A percentile compares a stretch with the other conserved stretches of the same genome.
Conservation (phyloP, 2,113 vertebrate genomes). For the Ammospiza nelsoni region DNA sequence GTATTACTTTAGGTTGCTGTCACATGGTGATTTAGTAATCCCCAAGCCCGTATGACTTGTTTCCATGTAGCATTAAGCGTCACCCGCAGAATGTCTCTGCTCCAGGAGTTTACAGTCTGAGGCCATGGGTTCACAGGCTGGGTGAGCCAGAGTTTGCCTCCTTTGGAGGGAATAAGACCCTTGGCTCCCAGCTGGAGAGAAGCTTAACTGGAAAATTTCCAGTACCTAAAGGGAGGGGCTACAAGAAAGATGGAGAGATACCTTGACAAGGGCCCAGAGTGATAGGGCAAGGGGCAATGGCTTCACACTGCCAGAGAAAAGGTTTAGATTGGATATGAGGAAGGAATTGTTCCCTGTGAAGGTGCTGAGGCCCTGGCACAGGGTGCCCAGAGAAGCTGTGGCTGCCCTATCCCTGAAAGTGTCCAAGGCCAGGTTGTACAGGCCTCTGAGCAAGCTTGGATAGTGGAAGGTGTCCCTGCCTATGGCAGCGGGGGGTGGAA, state of each 20-base stretch:
- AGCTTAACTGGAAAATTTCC: not conserved
- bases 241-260: not conserved
- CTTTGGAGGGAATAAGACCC: not conserved
- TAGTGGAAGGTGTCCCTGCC: not conserved
- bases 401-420: not conserved
- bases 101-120: not conserved
- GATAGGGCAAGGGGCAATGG: not conserved
- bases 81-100: not conserved
- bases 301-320: not conserved
- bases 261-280: not conserved
- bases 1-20: not conserved
- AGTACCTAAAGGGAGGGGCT: not conserved
- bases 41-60: not conserved
- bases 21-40: not conserved
- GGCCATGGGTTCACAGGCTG: not conserved
- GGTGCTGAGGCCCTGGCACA: not conserved
- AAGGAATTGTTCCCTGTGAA: not conserved
- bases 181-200: not conserved
- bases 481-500: too few relatives aligned
- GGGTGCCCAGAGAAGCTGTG: not conserved
- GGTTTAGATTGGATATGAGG: not conserved
- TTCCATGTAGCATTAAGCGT: not conserved
- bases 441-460: not conserved
- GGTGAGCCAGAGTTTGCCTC: not conserved
- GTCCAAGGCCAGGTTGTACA: fast-evolving